Conservation (phyloP, 2,113 vertebrate species). For the Odocoileus virginianus region DNA sequence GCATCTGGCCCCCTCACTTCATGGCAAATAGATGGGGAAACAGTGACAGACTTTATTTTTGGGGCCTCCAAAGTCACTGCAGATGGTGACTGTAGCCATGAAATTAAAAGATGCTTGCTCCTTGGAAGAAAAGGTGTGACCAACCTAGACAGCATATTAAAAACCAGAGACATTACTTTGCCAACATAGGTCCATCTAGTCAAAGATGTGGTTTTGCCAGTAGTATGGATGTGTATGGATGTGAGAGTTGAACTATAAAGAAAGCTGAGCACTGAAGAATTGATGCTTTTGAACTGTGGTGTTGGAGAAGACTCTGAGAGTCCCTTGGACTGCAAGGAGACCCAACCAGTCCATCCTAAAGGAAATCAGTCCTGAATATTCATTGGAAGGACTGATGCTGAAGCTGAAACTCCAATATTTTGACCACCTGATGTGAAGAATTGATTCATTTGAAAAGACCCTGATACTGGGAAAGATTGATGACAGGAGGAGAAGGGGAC, state of each 20-base stretch:
- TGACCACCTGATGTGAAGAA: not conserved
- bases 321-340: not conserved
- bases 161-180: not conserved
- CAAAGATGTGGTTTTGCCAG: not conserved
- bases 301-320: not conserved
- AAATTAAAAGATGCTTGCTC: not conserved
- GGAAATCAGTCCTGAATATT: not conserved
- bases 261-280: fast-evolving
- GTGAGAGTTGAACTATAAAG: not conserved
- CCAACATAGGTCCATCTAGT: not conserved
- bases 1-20: not conserved
- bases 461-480: not conserved
- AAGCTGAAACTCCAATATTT: not conserved
- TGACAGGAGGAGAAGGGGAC: not conserved
- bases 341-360: not conserved
- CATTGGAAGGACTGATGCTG: not conserved
- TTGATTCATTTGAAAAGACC: not conserved
- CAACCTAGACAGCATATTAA: not conserved
- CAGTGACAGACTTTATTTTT: not conserved
- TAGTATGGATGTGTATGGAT: not conserved
- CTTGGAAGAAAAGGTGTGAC: not conserved
- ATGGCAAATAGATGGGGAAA: not conserved
- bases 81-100: not conserved
- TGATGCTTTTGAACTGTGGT: not conserved
- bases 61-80: not conserved